Base-by-base conservation (phyloP, 2,113 vertebrate genomes). In the Oryzias celebensis region DNA sequence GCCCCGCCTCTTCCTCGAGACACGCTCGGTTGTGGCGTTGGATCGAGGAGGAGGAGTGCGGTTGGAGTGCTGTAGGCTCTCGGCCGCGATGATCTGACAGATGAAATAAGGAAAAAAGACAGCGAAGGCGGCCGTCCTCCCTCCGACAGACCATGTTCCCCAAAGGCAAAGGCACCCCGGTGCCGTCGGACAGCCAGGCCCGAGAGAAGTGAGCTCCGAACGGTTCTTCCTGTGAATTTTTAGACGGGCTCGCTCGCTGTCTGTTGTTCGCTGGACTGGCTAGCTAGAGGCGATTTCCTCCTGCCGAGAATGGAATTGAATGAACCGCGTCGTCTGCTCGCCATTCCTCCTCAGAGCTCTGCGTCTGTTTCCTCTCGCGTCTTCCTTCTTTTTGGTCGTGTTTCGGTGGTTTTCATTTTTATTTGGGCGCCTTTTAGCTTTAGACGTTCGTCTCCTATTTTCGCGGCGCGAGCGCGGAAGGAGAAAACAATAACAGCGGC, bases 131-230 rank as follows among this genome's bases (percentile, higher is more conserved):
- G 87, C 81, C 71, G 84, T 83, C 83, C 88, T 87, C 82, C 83
- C 56, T 77, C 81, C 86, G 73, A 66, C 36, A 85, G 89, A 93
- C 80, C 90, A 97, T 98, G 95, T 97, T 96, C 90, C 94, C 96
- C 68, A 98, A 98, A 94, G 95, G 96, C 87, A 98, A 98, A 92
- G 94, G 94, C 88, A 94, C 95, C 80, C 94, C 93, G 84, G 96
- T 98, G 92, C 96, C 96, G 75, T 97, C 96, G 88, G 96, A 98
- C 91, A 93, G 94, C 81, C 95, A 98, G 83, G 95, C 95, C 73
- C 92, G 95, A 80, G 95, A 97, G 91, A 97, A 97, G 95, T 97
- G 95, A 96, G 95, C 69, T 1, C 16, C 24, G 51, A 81, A 80
- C 70, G 67, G 43, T 72, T 68, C 45, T 54, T 73, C 62, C 68